Percentiles rank a stretch among this genome's conserved stretches.
These are phyloP conservation scores for Colaptes auratus DNA, from an alignment of 2,113 vertebrate species.

Conservation along the genomic window DNA sequence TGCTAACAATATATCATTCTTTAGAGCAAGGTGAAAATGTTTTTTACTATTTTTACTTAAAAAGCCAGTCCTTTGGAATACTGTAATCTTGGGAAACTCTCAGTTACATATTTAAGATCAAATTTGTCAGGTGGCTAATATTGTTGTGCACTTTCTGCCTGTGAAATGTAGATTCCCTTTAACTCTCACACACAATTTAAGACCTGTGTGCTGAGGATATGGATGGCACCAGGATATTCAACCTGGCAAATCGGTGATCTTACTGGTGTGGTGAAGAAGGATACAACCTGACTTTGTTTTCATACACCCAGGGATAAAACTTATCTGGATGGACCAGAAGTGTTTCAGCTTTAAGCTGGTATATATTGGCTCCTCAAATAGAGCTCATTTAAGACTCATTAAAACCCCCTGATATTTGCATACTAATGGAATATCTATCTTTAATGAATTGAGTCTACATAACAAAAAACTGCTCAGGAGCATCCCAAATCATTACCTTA, in stretches of 20 bases:
- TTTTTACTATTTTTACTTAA: neutral
- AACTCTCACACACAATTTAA: neutral
- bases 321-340: neutral
- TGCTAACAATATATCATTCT: neutral
- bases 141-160: neutral
- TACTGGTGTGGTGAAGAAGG: neutral
- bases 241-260: fast-evolving
- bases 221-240: neutral
- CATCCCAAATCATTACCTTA: neutral
- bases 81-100: neutral
- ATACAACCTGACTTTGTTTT: neutral
- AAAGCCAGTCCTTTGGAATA: neutral
- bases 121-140: neutral
- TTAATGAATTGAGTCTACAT: neutral
- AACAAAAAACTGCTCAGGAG: neutral
- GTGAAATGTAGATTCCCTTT: neutral
- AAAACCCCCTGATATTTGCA: neutral
- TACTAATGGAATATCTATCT: neutral
- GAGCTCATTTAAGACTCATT: neutral
- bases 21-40: neutral
- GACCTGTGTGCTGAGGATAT: neutral
- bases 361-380: neutral
- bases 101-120: neutral
- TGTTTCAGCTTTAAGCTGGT: neutral
- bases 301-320: neutral